A percentile compares a stretch with the other conserved stretches of the same genome.
Conservation (phyloP, 2,888 invertebrate species). For the Rhingia rostrata region DNA sequence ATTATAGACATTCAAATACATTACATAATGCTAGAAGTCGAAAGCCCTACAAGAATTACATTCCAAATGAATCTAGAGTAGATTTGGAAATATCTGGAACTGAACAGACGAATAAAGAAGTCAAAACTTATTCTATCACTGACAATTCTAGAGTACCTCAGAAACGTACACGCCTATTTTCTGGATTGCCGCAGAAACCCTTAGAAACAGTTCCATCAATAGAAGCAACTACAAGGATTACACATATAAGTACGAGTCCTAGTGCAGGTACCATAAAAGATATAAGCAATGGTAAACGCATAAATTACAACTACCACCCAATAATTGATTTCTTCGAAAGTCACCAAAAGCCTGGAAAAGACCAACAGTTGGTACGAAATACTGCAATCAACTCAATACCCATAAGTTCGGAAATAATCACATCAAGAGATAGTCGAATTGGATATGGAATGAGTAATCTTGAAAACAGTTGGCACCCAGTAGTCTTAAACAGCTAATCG, state of each 20-base stretch:
- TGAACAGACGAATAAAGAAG: slow-evolving; percentile 80
- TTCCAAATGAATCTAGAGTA: slow-evolving; percentile 77
- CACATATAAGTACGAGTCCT: slow-evolving; percentile 16
- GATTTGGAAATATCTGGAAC: slow-evolving; percentile 80
- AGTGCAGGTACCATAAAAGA: slow-evolving; percentile 38
- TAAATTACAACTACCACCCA: slow-evolving; percentile 92
- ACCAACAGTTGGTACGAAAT: slow-evolving; percentile 62
- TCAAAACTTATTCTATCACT: slow-evolving; percentile 78
- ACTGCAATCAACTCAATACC: slow-evolving; percentile 61
- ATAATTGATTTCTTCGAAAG: slow-evolving; percentile 91
- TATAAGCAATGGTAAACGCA: slow-evolving; percentile 82
- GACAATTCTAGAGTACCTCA: slow-evolving; percentile 78
- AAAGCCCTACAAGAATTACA: slow-evolving; percentile 75
- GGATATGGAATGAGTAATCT: slow-evolving; percentile 77
- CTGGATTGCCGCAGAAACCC: slow-evolving; percentile 77
- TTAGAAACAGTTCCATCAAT: slow-evolving; percentile 56
- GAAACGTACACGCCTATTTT: slow-evolving; percentile 82
- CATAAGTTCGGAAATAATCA: slow-evolving; percentile 51
- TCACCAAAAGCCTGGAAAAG: slow-evolving; percentile 73
- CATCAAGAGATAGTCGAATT: slow-evolving; percentile 77
- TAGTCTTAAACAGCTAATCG: slow-evolving; percentile 77
- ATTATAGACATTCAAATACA: slow-evolving; percentile 37
- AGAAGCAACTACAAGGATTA: slow-evolving; percentile 60
- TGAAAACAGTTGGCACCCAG: slow-evolving; percentile 79
- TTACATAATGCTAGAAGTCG: slow-evolving; percentile 37